Base-by-base conservation (phyloP, 1,140 invertebrate genomes). In the Drosophila arizonae region DNA sequence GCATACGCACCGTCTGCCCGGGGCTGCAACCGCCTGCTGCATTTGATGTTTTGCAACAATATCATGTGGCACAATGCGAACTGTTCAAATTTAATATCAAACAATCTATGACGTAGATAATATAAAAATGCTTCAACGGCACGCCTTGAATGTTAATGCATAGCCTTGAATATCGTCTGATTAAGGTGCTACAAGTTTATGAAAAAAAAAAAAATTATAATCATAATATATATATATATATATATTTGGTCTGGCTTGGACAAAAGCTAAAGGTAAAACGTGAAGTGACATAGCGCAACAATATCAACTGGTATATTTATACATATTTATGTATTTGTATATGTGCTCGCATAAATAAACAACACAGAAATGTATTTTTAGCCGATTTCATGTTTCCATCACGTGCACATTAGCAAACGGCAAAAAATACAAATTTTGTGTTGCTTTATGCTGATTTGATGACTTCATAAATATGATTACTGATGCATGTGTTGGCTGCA, bases 91-190 rank as follows among this genome's bases (percentile, higher is more conserved):
- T 75, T 68, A 26, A 58, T 50, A 55, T 66, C 41, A 57, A 52
- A 46, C 64, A 73, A 73, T 79, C 79, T 87, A 82, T 88, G 84
- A 86, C 76, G 84, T 88, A 65, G 69, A 87, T 86, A 69, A 82
- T 88, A 67, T 82, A 71, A 68, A 72, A 88, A 86, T 86, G 63
- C 58, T 76, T 51, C 46, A 52, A 15, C 10, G 84, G 64, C 82
- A 82, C 84, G 79, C 82, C 82, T 86, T 86, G 82, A 86, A 86
- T 86, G 71, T 82, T 30, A 86, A 86, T 86, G 63, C 71, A 61
- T 21, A 76, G 79, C 82, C 82, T 86, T 86, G 79, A 68, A 57
- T 66, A 64, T 50, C 54, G 58, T 70, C 78, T 60, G 57, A 72
- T 76, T 36, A 43, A 26, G 69, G 55, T n/a, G 54, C 39, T 66